phyloP scores from a whole-genome alignment of 2,888 invertebrate genomes.

The Eustalomyia histrio region DNA sequence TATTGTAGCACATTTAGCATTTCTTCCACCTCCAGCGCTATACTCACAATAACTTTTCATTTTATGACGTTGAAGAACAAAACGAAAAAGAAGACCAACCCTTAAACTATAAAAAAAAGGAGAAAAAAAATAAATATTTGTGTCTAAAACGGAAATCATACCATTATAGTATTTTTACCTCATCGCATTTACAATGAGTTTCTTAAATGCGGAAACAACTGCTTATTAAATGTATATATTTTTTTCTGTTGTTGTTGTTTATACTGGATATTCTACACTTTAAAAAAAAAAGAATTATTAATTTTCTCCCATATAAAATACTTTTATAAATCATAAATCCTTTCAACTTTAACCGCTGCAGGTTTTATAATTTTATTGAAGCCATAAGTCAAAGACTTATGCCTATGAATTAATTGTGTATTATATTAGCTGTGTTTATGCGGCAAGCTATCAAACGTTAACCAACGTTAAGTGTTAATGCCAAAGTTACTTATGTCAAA shows the following conservation, averaged over 20 bases:
- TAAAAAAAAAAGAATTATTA: background rate
- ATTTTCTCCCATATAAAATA: no score
- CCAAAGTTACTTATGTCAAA: no score
- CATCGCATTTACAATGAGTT: slow-evolving; percentile 56
- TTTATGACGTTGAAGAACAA: slow-evolving; percentile 4
- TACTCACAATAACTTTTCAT: background rate
- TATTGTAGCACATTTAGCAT: background rate
- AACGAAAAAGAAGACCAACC: slow-evolving; percentile 12
- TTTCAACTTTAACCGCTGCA: no score
- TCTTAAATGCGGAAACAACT: slow-evolving; percentile 58
- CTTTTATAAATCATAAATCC: no score
- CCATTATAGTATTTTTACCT: slow-evolving; percentile 61
- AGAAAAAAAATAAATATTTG: background rate
- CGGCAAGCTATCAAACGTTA: no score
- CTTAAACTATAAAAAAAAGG: slow-evolving; percentile 13
- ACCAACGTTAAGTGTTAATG: no score
- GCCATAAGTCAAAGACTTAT: no score
- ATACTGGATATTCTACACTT: background rate
- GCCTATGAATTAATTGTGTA: no score
- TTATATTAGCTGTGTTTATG: no score
- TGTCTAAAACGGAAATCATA: slow-evolving; percentile 56
- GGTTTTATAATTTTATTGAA: no score
- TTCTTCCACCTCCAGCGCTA: background rate
- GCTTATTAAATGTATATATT: slow-evolving; percentile 37
- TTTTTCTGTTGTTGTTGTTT: slow-evolving; percentile 10